These are phyloP conservation scores for Drepana arcuata DNA, from an alignment of 1,140 invertebrate species.

Conservation along the genomic window DNA sequence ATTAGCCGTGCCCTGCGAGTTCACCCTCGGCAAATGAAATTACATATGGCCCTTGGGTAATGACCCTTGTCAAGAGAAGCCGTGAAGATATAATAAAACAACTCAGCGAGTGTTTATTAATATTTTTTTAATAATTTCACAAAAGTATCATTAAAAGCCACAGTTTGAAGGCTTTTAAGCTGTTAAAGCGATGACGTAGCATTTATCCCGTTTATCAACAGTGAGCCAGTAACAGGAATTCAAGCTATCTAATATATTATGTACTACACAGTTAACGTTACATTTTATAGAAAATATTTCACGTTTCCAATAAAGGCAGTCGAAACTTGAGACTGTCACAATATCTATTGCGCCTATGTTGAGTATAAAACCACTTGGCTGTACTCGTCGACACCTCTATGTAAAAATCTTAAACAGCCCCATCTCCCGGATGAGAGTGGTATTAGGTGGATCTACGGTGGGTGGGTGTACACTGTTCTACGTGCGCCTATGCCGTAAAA, in stretches of 20 bases:
- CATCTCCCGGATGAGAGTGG: too few relatives aligned
- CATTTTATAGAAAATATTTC: slow-evolving; percentile 64
- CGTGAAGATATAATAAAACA: too few relatives aligned
- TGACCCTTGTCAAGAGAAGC: too few relatives aligned
- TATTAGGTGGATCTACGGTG: too few relatives aligned
- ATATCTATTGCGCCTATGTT: slow-evolving; percentile 39
- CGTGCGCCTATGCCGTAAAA: too few relatives aligned
- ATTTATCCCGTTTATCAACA: slow-evolving; percentile 34
- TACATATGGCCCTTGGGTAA: too few relatives aligned
- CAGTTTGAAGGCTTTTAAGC: slow-evolving; percentile 68
- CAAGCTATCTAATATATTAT: slow-evolving; percentile 59
- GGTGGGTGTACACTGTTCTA: too few relatives aligned
- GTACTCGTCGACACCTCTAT: too few relatives aligned
- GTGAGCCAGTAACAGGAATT: slow-evolving; percentile 52
- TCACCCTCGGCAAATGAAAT: too few relatives aligned
- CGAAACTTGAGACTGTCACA: slow-evolving; percentile 44
- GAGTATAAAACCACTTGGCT: too few relatives aligned
- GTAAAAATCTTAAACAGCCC: too few relatives aligned
- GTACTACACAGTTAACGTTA: slow-evolving; percentile 58
- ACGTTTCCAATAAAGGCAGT: slow-evolving; percentile 51
- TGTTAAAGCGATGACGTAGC: slow-evolving; percentile 59
- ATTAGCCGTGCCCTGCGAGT: too few relatives aligned
- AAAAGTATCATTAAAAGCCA: slow-evolving; percentile 71
- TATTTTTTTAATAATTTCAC: slow-evolving; percentile 71
- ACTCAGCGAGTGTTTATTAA: slow-evolving; percentile 44